phyloP scores from a whole-genome alignment of 2,888 invertebrate species.

The Osedax frankpressi region DNA sequence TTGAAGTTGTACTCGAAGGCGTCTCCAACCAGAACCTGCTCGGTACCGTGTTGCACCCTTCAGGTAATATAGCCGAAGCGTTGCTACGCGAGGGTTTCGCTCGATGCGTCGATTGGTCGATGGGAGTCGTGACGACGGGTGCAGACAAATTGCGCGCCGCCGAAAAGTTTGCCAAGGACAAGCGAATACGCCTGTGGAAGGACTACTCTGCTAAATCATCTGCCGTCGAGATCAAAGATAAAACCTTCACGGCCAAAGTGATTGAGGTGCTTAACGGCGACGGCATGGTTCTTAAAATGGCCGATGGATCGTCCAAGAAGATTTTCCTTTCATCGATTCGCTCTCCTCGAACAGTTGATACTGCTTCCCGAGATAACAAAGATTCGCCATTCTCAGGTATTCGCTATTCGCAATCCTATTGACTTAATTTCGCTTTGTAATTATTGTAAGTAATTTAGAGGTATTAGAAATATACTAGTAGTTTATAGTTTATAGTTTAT shows the following conservation, averaged over 20 bases:
- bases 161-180: conserved; percentile 76
- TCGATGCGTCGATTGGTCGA: conserved; percentile 82
- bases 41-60: conserved; percentile 81
- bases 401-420: too few species aligned
- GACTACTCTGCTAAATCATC: conserved; percentile 57
- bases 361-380: conserved; percentile 7
- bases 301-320: conserved; percentile 68
- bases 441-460: too few species aligned
- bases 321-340: conserved; percentile 89
- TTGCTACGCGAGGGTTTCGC: conserved; percentile 80
- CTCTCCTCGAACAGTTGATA: conserved; percentile 62
- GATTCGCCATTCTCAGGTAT: not conserved
- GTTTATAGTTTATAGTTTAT: too few species aligned
- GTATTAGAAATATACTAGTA: too few species aligned
- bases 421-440: too few species aligned
- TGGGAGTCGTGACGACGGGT: conserved; percentile 67
- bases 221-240: conserved; percentile 38
- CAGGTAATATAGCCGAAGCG: conserved; percentile 80
- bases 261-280: conserved; percentile 88
- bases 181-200: conserved; percentile 74
- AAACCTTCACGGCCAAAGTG: conserved; percentile 42
- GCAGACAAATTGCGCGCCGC: conserved; percentile 70
- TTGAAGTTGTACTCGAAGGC: conserved; percentile 62
- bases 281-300: conserved; percentile 69
- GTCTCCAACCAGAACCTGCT: conserved; percentile 75